Evolutionary conservation across 2,797 vertebrate genomes (phyloP), one percentile per base, ranked within the genome.

Genomic region (Gallinago nigripennis): DNA sequence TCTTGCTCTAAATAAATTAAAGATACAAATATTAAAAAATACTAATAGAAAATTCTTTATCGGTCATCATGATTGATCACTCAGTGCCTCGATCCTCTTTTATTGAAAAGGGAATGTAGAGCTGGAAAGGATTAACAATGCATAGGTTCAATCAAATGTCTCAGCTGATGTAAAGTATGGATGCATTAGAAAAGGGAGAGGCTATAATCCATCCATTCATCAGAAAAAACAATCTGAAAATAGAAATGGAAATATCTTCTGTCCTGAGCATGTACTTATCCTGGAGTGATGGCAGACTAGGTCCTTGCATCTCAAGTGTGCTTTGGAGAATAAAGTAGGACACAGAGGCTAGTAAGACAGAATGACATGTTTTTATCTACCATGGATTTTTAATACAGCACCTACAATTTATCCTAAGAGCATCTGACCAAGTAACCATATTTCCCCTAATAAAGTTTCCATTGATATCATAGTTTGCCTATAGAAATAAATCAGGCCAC

Each of bases 211-310:
- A 91, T 79, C 80, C 56, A 35, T 78, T 69, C 82, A 69, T 79
- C 70, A 69, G 66, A 57, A 87, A 83, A 82, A 94, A 82, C 58
- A 92, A 20, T 39, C 84, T 82, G 35, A 77, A 95, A 91, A 92
- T 50, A 83, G 61, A 85, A 89, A 80, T 57, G 57, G 69, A 71
- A 82, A 82, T 35, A 39, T 41, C 76, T 85, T 65, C 31, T 72
- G 79, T 86, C 89, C 63, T 79, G 61, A 89, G 82, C 82, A 76
- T 1, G 0, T 64, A 54, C 35, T 4, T 69, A 78, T 46, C 79
- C 57, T 18, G 33, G 60, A 75, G 68, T 30, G 82, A 89, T 57
- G 69, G 82, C 89, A 91, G 75, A 45, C 9, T 12, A 70, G 64
- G 64, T 9, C 50, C 46, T 61, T 31, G 82, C 30, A 43, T 43